Evolutionary conservation across 2,113 vertebrate species (phyloP), one percentile per base, ranked within the genome.

Genomic region (Helogale parvula): DNA sequence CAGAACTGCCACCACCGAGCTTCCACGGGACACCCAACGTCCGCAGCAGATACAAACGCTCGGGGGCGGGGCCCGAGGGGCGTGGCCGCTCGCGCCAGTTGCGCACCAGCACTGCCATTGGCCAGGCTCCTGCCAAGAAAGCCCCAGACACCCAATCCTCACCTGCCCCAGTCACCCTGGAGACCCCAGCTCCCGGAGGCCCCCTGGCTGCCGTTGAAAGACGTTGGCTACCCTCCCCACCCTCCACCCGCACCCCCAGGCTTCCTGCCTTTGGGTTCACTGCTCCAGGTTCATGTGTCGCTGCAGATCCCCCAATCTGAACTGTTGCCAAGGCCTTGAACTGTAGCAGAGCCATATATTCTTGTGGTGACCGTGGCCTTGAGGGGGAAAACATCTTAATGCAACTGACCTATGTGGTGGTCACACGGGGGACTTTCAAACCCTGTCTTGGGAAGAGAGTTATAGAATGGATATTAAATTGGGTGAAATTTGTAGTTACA

Each of bases 321-420:
- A 12, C 83, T 63, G 38, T 21, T 77, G 47, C n/a, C 0, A 5
- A 63, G 63, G 52, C 25, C 92, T 87, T 79, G 87, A 93, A 63
- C 66, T 68, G 81, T 25, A 52, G 82, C 86, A 80, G 66, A 95
- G 80, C 38, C 84, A 47, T 93, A 74, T 83, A 76, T 86, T 96
- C 95, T 80, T 92, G 95, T 92, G 89, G 57, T 96, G 94, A 92
- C 68, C 50, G 94, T 92, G 88, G 66, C 85, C 91, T 97, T 85
- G 81, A 94, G 83, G n/a, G 79, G n/a, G 35, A 38, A 76, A 5
- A 14, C n/a, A 27, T 1, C 27, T 77, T 54, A 71, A 13, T n/a
- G 69, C n/a, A 13, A 6, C 68, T 2, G 52, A n/a, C 27, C 60
- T 31, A 10, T 19, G 3, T 11, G 21, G 38, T 72, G 35, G 54